Conservation (phyloP, 1,140 invertebrate genomes). For the Drosophila pandora region DNA sequence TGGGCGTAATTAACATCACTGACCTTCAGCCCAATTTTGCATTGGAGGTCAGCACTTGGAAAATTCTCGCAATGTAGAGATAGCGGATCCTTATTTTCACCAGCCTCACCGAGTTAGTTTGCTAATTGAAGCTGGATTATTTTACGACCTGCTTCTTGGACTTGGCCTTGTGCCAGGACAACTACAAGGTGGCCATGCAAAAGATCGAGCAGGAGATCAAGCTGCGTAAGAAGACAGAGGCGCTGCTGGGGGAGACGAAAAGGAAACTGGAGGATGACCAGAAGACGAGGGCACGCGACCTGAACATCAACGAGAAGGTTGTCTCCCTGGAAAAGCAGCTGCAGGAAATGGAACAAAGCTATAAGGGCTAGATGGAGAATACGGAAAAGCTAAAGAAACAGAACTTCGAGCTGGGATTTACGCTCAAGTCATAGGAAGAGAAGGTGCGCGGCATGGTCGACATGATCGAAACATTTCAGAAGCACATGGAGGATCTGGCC, state of each 20-base stretch:
- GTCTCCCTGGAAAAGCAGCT: slow-evolving; percentile 93
- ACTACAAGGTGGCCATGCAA: slow-evolving; percentile 89
- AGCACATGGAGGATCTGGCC: slow-evolving; percentile 90
- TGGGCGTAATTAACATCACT: no score
- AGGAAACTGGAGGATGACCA: slow-evolving; percentile 95
- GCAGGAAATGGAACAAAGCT: slow-evolving; percentile 93
- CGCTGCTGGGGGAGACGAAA: slow-evolving; percentile 90
- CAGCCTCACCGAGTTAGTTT: no score
- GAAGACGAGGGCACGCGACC: slow-evolving; percentile 91
- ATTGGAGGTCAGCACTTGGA: no score
- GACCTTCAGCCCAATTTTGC: no score
- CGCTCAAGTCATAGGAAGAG: slow-evolving; percentile 92
- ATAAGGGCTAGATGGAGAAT: slow-evolving; percentile 93
- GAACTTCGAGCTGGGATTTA: slow-evolving; percentile 93
- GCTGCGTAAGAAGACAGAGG: slow-evolving; percentile 91
- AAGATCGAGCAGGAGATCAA: slow-evolving; percentile 95
- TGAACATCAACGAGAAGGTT: slow-evolving; percentile 94
- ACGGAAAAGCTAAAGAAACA: slow-evolving; percentile 93
- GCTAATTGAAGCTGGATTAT: no score
- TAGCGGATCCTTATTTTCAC: no score
- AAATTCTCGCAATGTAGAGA: no score
- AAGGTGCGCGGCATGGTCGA: slow-evolving; percentile 89
- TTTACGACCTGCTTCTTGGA: no score
- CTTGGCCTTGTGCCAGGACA: no score
- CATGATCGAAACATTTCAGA: slow-evolving; percentile 89